Percentiles rank a stretch among this genome's conserved stretches.
These are phyloP conservation scores for Meloe dianella DNA, from an alignment of 2,888 invertebrate genomes.

Conservation along the genomic window DNA sequence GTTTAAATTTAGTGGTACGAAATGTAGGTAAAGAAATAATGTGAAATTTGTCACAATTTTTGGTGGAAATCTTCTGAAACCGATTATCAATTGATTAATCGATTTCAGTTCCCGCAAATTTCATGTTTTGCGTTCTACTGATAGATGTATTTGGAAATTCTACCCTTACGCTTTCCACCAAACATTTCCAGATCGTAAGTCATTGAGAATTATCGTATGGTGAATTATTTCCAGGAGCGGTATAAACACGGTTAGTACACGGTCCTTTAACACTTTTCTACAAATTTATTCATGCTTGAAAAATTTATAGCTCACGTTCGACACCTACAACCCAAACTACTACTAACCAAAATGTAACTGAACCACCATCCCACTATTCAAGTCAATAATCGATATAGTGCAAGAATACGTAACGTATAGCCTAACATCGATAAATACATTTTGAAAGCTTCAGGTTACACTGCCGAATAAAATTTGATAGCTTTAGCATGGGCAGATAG, in stretches of 20 bases:
- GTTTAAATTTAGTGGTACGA: no score
- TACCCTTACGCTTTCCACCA: not conserved
- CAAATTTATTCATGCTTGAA: conserved; percentile 33
- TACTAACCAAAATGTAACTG: not conserved
- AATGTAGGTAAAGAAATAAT: not conserved
- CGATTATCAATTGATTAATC: conserved; percentile 1
- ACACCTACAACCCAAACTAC: not conserved
- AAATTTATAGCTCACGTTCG: conserved; percentile 29
- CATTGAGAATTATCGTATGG: conserved; percentile 8
- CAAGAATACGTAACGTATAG: conserved; percentile 33
- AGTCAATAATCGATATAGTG: conserved; percentile 33
- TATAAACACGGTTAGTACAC: conserved; percentile 21
- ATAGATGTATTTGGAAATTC: not conserved
- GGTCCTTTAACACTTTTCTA: conserved; percentile 28
- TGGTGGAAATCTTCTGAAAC: not conserved
- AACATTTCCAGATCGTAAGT: conserved; percentile 9
- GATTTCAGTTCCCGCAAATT: not conserved
- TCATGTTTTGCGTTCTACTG: not conserved
- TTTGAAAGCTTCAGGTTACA: conserved; percentile 31
- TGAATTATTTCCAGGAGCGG: conserved; percentile 1
- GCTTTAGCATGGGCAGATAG: conserved; percentile 28
- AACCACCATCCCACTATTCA: conserved; percentile 9
- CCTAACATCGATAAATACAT: conserved; percentile 21
- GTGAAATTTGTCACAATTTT: not conserved
- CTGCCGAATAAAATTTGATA: conserved; percentile 34